Conservation (phyloP, 1,140 invertebrate species). For the Hyles vespertilio region DNA sequence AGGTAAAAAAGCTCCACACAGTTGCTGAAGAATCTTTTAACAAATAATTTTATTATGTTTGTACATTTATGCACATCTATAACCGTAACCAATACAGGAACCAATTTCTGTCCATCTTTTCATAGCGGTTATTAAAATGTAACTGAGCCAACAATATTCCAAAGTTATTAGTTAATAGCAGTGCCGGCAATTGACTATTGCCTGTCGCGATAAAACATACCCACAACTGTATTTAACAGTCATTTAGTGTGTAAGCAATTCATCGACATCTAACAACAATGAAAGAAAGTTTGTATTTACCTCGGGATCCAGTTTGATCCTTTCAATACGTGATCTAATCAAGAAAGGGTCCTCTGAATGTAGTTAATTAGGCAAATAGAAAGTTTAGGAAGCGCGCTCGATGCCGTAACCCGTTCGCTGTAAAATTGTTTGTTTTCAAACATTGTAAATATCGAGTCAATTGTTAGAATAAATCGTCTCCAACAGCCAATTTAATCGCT, state of each 20-base stretch:
- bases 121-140: no score
- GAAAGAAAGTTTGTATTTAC: conserved; percentile 51
- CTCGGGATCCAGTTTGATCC: conserved; percentile 43
- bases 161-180: no score
- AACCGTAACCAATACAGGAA: no score
- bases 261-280: conserved; percentile 43
- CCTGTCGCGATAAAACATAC: neutral
- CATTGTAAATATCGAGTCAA: conserved; percentile 34
- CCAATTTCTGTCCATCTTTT: no score
- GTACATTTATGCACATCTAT: no score
- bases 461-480: conserved; percentile 13
- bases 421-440: conserved; percentile 44
- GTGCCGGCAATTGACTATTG: neutral
- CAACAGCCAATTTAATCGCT: no score
- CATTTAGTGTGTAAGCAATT: conserved; percentile 28
- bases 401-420: conserved; percentile 13
- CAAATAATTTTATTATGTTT: no score
- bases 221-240: conserved; percentile 14
- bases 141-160: no score
- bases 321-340: conserved; percentile 60
- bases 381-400: conserved; percentile 40
- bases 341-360: conserved; percentile 51
- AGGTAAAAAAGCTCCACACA: no score
- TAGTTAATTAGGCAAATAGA: conserved; percentile 65
- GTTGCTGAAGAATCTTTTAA: no score